phyloP scores from a whole-genome alignment of 2,888 invertebrate genomes.

The Salpingus planirostris region DNA sequence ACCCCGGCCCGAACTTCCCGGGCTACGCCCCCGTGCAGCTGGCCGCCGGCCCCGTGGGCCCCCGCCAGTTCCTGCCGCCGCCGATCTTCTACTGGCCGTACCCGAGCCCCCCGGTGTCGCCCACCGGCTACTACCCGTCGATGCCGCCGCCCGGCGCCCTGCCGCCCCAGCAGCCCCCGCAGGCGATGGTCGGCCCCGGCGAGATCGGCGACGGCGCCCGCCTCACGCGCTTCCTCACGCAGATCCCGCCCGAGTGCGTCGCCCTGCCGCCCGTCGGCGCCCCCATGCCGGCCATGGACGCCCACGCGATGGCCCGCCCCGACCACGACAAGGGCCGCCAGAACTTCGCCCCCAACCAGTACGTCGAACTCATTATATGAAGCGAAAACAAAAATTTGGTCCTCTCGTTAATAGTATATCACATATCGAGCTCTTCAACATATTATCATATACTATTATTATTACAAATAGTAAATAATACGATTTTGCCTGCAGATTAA shows the following conservation, averaged over 20 bases:
- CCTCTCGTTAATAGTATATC: conserved; percentile 1
- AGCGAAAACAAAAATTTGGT: conserved; percentile 2
- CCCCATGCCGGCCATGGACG: conserved; percentile 32
- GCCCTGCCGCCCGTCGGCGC: conserved; percentile 32
- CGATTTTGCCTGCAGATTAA: too few relatives aligned
- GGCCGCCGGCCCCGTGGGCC: conserved; percentile 37
- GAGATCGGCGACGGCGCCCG: neutral
- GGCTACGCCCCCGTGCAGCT: conserved; percentile 37
- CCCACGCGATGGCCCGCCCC: conserved; percentile 30
- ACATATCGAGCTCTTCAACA: neutral
- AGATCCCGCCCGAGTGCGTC: conserved; percentile 40
- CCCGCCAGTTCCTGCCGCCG: conserved; percentile 48
- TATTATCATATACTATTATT: conserved; percentile 20
- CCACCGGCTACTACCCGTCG: conserved; percentile 75
- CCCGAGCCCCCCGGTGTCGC: conserved; percentile 89
- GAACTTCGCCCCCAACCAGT: conserved; percentile 34
- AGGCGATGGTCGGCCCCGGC: conserved; percentile 27
- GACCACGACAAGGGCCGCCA: conserved; percentile 33
- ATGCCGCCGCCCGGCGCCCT: conserved; percentile 39
- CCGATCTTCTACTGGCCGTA: conserved; percentile 87
- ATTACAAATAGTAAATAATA: conserved; percentile 12
- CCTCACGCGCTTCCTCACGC: conserved; percentile 11
- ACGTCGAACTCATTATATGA: conserved; percentile 38
- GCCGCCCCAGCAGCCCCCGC: conserved; percentile 36
- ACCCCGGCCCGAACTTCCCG: conserved; percentile 36